Percentiles rank a stretch among this genome's conserved stretches.
Conservation (phyloP, 1,140 invertebrate species). For the Caerostris extrusa region DNA sequence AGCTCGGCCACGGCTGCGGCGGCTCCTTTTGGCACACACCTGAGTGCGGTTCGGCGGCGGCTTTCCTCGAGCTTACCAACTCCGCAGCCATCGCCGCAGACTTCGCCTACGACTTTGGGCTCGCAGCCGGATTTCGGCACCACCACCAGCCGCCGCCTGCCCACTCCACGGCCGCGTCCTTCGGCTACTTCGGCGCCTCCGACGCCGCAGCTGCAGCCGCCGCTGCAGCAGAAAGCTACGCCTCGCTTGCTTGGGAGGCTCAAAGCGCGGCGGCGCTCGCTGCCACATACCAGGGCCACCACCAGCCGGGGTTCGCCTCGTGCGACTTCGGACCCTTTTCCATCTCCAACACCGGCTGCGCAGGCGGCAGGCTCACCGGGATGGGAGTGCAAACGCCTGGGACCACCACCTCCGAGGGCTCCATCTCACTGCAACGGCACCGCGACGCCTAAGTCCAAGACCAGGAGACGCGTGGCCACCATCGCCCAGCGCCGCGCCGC, state of each 20-base stretch:
- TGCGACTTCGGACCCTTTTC: conserved; percentile 67
- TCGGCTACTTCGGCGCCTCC: conserved; percentile 33
- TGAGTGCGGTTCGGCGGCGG: conserved; percentile 73
- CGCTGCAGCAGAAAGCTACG: conserved; percentile 70
- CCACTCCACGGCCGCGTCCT: conserved; percentile 37
- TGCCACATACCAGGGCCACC: conserved; percentile 42
- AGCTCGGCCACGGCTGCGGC: conserved; percentile 58
- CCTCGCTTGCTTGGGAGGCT: conserved; percentile 65
- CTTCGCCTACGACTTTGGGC: conserved; percentile 74
- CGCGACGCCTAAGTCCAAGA: conserved; percentile 79
- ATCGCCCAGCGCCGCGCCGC: conserved; percentile 94
- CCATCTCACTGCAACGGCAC: background rate
- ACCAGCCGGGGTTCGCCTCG: conserved; percentile 17
- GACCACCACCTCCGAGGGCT: background rate
- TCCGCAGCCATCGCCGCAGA: conserved; percentile 60
- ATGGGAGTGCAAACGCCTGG: conserved; percentile 5
- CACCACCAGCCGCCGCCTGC: conserved; percentile 61
- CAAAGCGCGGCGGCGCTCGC: conserved; percentile 57
- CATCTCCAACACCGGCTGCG: background rate
- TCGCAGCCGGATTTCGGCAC: conserved; percentile 17
- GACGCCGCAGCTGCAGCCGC: conserved; percentile 41
- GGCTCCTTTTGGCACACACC: conserved; percentile 73
- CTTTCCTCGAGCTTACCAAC: conserved; percentile 77
- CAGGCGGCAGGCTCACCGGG: conserved; percentile 3
- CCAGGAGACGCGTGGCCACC: conserved; percentile 92